Percentiles rank a stretch among this genome's conserved stretches.
Conservation (phyloP, 2,888 invertebrate species). For the Yponomeuta evonymella region DNA sequence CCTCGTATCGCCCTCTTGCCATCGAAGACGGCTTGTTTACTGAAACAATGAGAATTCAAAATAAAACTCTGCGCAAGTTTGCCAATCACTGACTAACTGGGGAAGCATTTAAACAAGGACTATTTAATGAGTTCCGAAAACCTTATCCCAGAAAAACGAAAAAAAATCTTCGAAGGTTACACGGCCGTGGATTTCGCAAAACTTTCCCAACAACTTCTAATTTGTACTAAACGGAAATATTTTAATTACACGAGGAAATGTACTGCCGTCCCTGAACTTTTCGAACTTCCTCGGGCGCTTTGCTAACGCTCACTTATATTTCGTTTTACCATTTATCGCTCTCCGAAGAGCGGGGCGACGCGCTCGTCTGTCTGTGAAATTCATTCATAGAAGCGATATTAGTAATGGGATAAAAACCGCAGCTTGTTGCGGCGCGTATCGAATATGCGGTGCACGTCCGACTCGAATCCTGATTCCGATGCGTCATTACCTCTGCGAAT, state of each 20-base stretch:
- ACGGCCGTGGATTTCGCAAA: neutral
- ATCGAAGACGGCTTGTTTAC: slow-evolving; percentile 96
- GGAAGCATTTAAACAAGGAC: neutral
- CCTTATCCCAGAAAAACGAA: neutral
- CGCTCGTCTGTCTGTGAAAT: neutral
- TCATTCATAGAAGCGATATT: slow-evolving; percentile 13
- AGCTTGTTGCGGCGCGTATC: neutral
- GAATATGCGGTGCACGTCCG: slow-evolving; percentile 11
- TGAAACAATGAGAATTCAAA: slow-evolving; percentile 61
- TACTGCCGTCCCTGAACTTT: neutral
- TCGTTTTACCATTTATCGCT: neutral
- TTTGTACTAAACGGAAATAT: neutral
- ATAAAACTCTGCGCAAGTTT: slow-evolving; percentile 22
- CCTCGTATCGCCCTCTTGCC: slow-evolving; percentile 97
- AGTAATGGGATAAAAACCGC: slow-evolving; percentile 6
- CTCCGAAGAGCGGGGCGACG: neutral
- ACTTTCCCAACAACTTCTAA: neutral
- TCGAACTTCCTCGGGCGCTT: neutral
- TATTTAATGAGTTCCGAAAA: slow-evolving; percentile 5
- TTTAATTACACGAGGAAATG: too few species aligned
- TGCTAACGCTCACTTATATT: neutral
- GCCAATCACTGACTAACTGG: slow-evolving; percentile 1
- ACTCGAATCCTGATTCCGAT: slow-evolving; percentile 11
- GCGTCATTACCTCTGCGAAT: slow-evolving; percentile 14
- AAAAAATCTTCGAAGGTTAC: slow-evolving; percentile 7